Percentiles rank a stretch among this genome's conserved stretches.
Conservation (phyloP, 2,113 vertebrate species). For the Etia nguti region DNA sequence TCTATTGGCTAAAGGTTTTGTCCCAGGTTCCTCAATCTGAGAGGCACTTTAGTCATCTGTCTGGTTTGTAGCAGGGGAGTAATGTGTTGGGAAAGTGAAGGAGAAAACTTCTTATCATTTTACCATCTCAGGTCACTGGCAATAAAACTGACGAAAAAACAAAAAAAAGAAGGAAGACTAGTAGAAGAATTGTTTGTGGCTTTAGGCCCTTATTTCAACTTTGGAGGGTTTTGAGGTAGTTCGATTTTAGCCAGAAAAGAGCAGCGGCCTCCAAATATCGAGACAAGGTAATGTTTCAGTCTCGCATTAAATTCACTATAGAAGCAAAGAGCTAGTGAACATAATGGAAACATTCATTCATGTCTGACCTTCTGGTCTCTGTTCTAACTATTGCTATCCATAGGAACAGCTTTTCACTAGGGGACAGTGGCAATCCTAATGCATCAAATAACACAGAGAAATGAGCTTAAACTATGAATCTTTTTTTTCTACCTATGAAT, state of each 20-base stretch:
- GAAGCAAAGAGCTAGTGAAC: not conserved
- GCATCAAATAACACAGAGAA: not conserved
- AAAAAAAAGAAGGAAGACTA: not conserved
- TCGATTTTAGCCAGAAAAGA: not conserved
- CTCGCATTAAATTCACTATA: not conserved
- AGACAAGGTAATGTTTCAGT: not conserved
- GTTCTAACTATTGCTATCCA: not conserved
- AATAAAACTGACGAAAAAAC: not conserved
- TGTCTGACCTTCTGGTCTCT: not conserved
- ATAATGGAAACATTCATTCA: not conserved
- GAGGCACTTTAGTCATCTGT: not conserved
- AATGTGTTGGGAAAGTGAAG: not conserved
- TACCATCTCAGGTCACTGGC: not conserved
- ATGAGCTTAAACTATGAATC: not conserved
- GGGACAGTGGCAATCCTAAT: not conserved
- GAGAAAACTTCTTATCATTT: not conserved
- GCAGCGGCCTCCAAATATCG: not conserved
- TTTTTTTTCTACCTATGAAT: not conserved
- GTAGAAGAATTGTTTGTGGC: not conserved
- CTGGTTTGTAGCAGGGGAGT: not conserved
- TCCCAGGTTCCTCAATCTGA: not conserved
- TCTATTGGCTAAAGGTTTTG: not conserved
- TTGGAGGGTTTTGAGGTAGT: not conserved
- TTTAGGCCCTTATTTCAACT: not conserved
- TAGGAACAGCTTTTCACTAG: not conserved